A percentile compares a stretch with the other conserved stretches of the same genome.
Conservation (phyloP, 2,797 vertebrate genomes). For the Argentina silus region DNA sequence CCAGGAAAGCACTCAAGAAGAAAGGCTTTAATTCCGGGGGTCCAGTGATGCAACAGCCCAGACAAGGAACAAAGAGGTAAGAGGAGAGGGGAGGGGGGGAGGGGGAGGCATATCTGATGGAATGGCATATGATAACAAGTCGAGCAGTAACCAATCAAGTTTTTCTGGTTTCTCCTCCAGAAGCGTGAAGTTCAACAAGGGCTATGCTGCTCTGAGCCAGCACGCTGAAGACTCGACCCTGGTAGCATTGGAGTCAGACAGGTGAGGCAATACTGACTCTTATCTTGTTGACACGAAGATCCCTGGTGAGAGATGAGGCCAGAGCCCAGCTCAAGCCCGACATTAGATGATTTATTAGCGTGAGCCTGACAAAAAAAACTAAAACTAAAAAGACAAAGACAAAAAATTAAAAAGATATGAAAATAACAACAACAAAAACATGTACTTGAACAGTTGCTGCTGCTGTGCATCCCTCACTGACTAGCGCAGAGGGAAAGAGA, state of each 20-base stretch:
- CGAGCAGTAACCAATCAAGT: neutral
- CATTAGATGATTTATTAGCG: too few relatives aligned
- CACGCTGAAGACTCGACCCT: conserved; percentile 84
- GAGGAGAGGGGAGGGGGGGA: neutral
- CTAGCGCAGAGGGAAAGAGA: neutral
- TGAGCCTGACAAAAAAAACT: too few relatives aligned
- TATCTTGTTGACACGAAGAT: neutral
- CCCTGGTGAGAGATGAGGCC: too few relatives aligned
- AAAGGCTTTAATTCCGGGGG: conserved; percentile 84
- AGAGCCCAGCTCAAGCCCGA: too few relatives aligned
- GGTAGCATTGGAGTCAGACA: conserved; percentile 91
- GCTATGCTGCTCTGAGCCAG: conserved; percentile 91
- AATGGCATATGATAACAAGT: neutral
- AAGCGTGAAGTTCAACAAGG: conserved; percentile 92
- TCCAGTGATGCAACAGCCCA: conserved; percentile 72
- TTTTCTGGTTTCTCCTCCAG: conserved; percentile 58
- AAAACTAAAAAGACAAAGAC: too few relatives aligned
- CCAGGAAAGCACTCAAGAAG: conserved; percentile 86
- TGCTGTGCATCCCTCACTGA: neutral
- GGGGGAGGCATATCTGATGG: conserved; percentile 2
- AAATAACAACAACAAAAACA: too few relatives aligned
- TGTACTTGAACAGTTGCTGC: neutral
- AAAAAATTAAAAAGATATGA: too few relatives aligned
- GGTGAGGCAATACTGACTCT: conserved; percentile 71
- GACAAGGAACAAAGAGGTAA: conserved; percentile 84